A percentile compares a stretch with the other conserved stretches of the same genome.
Evolutionary conservation across 1,140 invertebrate genomes (phyloP).

Genomic region (Brachionus koreanus): DNA sequence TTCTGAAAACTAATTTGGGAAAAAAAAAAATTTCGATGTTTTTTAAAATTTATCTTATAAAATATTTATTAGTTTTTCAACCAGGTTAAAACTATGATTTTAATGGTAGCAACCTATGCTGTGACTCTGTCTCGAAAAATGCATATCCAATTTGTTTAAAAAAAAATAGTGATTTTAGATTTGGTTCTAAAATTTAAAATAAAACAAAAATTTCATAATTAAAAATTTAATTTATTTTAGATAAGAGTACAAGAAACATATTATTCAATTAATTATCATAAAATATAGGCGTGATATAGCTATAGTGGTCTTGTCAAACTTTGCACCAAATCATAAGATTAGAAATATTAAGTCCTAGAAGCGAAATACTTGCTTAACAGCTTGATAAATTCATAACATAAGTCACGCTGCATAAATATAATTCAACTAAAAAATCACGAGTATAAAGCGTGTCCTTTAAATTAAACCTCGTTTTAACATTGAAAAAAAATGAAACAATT

Average conservation of each 20-base stretch:
- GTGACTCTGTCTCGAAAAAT: too few species aligned
- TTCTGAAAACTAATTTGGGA: too few species aligned
- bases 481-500: not conserved
- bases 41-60: too few species aligned
- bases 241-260: not conserved
- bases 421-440: not conserved
- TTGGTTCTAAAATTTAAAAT: not conserved
- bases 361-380: not conserved
- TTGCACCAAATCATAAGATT: not conserved
- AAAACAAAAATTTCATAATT: not conserved
- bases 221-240: not conserved
- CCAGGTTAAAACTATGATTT: too few species aligned
- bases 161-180: not conserved
- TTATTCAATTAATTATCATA: not conserved
- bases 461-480: not conserved
- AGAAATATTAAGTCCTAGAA: not conserved
- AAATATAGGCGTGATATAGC: not conserved
- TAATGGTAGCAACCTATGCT: too few species aligned
- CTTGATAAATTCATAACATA: not conserved
- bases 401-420: not conserved
- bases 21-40: too few species aligned
- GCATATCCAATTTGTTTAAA: too few species aligned
- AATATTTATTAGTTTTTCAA: too few species aligned
- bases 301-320: not conserved
- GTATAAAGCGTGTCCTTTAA: not conserved